Evolutionary conservation across 1,140 invertebrate genomes (phyloP), one percentile per base, ranked within the genome.

Genomic region (Nasonia giraulti): DNA sequence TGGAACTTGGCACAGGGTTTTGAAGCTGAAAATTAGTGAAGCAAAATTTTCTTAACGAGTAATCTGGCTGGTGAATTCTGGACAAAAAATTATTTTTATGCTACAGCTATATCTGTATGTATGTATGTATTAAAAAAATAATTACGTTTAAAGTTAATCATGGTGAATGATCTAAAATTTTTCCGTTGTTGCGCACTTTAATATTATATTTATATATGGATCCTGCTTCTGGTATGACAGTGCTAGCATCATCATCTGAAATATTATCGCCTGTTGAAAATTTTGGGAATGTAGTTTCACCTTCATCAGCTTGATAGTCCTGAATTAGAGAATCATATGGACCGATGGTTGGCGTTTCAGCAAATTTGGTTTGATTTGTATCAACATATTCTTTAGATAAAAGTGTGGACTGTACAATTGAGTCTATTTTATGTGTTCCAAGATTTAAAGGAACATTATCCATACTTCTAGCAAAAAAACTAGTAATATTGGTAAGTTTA

Each of bases 141-240:
- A 31, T 23, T 23, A 44, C 37, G 23, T 85, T 92, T 92, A 27
- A 27, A 27, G 27, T 27, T 27, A 27, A 93, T 87, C 92, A 92
- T 89, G 91, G 92, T 91, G 91, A 91, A 91, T 92, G 91, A 86
- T 93, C 91, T 92, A 93, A 91, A 91, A 93, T 91, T 92, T 93
- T 93, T 89, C 92, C 92, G 88, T 92, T 92, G 79, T 88, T 91
- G 87, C 92, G 92, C 85, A 92, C 90, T 88, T 93, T 93, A 85
- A 93, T 93, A 89, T 91, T 92, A 88, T 92, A 93, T 90, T 91
- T 93, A 80, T 92, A 92, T 87, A 89, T 90, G 86, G 92, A 90
- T 89, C 93, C 92, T 86, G 90, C 90, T 5, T 75, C 91, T 82
- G 92, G 92, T 87, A 92, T 88, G 86, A 91, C 90, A 74, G 92